phyloP scores from a whole-genome alignment of 2,797 vertebrate genomes.

The Thripadectes ignobilis region DNA sequence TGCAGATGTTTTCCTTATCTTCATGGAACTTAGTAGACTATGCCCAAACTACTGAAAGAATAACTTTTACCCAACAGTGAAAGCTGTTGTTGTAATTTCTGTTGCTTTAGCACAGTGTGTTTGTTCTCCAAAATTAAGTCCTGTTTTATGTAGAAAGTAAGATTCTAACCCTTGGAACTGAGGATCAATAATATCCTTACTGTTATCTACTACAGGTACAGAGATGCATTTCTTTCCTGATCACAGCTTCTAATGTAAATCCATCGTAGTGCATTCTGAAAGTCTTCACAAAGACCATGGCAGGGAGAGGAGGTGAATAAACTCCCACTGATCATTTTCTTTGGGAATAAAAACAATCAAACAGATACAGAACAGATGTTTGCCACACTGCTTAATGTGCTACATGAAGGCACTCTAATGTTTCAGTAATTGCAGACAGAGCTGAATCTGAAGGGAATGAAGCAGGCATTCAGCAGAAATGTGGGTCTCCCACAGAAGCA shows the following conservation, averaged over 20 bases:
- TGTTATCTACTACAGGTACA: background rate
- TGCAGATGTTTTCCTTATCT: background rate
- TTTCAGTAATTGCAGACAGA: background rate
- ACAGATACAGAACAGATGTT: background rate
- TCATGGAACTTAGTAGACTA: background rate
- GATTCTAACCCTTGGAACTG: background rate
- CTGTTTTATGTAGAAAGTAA: background rate
- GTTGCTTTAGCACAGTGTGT: background rate
- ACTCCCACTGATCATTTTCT: background rate
- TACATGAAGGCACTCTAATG: background rate
- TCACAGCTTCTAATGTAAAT: background rate
- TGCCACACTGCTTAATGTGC: background rate
- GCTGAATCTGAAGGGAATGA: background rate
- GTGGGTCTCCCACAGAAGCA: background rate
- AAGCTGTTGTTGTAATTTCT: background rate
- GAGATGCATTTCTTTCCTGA: background rate
- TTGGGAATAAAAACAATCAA: background rate
- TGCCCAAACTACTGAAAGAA: background rate
- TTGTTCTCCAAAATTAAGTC: background rate
- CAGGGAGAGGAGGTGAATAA: fast-evolving
- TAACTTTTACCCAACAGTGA: background rate
- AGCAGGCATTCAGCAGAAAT: background rate
- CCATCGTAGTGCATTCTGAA: background rate
- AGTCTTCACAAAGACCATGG: background rate
- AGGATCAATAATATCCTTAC: background rate